phyloP scores from a whole-genome alignment of 92 coral and sea anemone genomes.

The Anthopleura xanthogrammica region DNA sequence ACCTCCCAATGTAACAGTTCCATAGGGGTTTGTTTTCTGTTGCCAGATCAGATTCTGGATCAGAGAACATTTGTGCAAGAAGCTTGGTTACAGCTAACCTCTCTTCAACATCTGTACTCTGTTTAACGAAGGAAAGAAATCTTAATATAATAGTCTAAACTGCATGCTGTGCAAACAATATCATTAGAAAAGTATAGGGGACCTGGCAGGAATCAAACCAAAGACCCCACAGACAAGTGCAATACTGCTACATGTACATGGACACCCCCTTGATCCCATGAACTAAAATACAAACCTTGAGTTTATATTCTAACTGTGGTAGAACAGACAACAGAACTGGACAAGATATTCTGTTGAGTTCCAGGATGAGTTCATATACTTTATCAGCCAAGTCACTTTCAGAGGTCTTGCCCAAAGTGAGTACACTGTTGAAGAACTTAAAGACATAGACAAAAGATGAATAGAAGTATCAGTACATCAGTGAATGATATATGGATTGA shows the following conservation, averaged over 20 bases:
- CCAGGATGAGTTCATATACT: conserved; percentile 80
- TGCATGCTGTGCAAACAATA: too few species aligned
- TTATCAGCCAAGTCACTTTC: conserved; percentile 68
- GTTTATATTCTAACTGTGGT: conserved; percentile 94
- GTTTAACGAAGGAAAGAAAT: background rate
- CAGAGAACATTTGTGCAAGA: conserved; percentile 90
- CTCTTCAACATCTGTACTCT: conserved; percentile 86
- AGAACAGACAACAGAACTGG: conserved; percentile 78
- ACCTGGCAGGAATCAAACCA: too few species aligned
- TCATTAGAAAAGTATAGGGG: too few species aligned
- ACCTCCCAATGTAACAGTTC: conserved; percentile 94
- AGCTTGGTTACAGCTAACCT: conserved; percentile 67
- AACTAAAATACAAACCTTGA: conserved; percentile 63
- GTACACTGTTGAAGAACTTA: conserved; percentile 89
- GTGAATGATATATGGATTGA: background rate
- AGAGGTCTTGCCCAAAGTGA: conserved; percentile 73
- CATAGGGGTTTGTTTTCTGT: conserved; percentile 81
- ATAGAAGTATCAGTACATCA: background rate
- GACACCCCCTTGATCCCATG: too few species aligned
- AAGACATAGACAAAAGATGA: background rate
- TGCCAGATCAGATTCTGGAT: conserved; percentile 82
- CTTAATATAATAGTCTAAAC: background rate
- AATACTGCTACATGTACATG: too few species aligned
- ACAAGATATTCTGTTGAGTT: conserved; percentile 76
- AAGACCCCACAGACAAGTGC: too few species aligned